Base-by-base conservation (phyloP, 2,888 invertebrate genomes). In the Limnephilus lunatus region DNA sequence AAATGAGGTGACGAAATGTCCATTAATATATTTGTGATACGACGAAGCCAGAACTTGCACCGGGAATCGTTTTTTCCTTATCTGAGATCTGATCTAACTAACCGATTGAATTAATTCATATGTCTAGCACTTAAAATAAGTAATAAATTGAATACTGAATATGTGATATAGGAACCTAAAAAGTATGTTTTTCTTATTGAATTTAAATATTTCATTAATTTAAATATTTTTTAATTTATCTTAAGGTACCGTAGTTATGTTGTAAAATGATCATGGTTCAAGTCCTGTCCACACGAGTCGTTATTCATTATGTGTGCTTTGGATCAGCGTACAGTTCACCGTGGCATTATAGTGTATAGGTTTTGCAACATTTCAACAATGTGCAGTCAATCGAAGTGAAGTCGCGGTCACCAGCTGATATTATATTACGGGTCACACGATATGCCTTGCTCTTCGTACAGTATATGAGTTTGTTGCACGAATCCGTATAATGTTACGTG, bases 351-450 rank as follows among this genome's bases (percentile, higher is more conserved):
- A 68, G 68, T 11, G 35, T 85, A 25, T 39, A 5, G 85, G 39
- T 19, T 25, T 39, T 85, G 85, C 39, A 12, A 85, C 25, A 85
- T 39, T 39, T 85, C 85, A 35, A 39, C 32, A 19, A 85, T 68
- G 85, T 85, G 85, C 85, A 85, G 39, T 39, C 85, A 85, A 35
- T 39, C 85, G 85, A 85, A 32, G 85, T 85, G 85, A 85, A 53
- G 68, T 31, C 48, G 87, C 87, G 87, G 87, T 87, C 31, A 30
- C 12, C 87, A 68, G 87, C 30, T 87, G 12, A 25, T 87, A 87
- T 87, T 68, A 31, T 53, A 68, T 30, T 39, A 85, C 82, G 82
- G 31, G 48, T 87, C 48, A 53, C 31, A 87, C 87, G 87, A 30
- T 53, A n/a, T 32, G 53, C 53, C n/a, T 32, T 87, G 15, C 87